Percentiles rank a stretch among this genome's conserved stretches.
phyloP scores from a whole-genome alignment of 2,113 vertebrate genomes.

The Romanogobio albipinnatus region DNA sequence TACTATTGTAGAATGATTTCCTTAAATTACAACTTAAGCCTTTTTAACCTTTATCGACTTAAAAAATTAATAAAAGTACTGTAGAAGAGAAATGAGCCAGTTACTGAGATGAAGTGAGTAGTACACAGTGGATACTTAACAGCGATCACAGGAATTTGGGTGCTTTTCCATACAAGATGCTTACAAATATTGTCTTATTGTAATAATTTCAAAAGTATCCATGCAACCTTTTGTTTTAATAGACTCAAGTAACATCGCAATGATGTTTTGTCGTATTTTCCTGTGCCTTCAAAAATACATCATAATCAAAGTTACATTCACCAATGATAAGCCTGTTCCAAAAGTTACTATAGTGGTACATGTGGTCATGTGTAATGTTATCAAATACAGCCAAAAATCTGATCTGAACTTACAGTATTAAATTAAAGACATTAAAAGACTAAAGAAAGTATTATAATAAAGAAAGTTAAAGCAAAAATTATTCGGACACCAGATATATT shows the following conservation, averaged over 20 bases:
- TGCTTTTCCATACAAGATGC: background rate
- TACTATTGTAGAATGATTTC: background rate
- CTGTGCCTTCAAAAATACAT: conserved; percentile 9
- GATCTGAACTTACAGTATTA: background rate
- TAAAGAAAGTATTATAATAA: too few relatives aligned
- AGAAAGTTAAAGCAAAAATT: too few relatives aligned
- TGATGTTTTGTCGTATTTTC: background rate
- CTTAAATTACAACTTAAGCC: background rate
- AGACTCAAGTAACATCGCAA: background rate
- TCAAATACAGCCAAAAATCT: background rate
- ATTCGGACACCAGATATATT: too few relatives aligned
- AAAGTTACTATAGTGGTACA: background rate
- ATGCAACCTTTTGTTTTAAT: background rate
- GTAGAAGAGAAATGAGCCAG: background rate
- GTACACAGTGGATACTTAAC: conserved; percentile 13
- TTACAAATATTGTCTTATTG: background rate
- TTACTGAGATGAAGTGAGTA: background rate
- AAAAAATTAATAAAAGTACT: background rate
- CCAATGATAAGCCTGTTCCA: conserved; percentile 15
- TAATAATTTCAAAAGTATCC: background rate
- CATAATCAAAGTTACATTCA: background rate
- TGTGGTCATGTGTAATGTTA: background rate
- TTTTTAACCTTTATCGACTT: conserved; percentile 4
- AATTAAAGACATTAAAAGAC: background rate
- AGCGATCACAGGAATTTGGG: background rate